These are phyloP conservation scores for Forbesichthys papilliferus DNA, from an alignment of 2,113 vertebrate species.

Conservation along the genomic window DNA sequence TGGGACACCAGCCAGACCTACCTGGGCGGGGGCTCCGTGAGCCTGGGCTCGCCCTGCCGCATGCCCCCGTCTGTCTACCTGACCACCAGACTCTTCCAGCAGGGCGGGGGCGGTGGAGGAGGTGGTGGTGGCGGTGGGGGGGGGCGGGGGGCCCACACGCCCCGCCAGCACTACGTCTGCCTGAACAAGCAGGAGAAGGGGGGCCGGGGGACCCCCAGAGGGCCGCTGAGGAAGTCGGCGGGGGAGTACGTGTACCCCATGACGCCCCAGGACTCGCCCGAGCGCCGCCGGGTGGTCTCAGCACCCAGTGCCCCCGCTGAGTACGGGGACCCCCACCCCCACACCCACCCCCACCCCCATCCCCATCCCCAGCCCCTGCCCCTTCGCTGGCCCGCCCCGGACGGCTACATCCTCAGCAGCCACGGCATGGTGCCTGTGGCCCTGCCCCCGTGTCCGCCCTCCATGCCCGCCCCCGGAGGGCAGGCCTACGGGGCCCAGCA, in stretches of 20 bases:
- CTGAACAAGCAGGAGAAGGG: conserved; percentile 77
- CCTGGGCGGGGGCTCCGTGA: conserved; percentile 73
- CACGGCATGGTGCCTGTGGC: conserved; percentile 74
- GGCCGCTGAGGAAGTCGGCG: conserved; percentile 78
- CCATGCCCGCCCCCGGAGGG: conserved; percentile 56
- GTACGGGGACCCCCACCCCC: conserved; percentile 66
- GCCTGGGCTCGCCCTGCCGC: conserved; percentile 71
- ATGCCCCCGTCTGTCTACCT: conserved; percentile 77
- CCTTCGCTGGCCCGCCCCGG: conserved; percentile 82
- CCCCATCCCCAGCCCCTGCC: conserved; percentile 42
- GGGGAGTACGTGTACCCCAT: conserved; percentile 83
- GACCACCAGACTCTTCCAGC: conserved; percentile 79
- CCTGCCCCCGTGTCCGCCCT: conserved; percentile 47
- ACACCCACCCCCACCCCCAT: too few relatives aligned
- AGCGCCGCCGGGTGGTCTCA: conserved; percentile 89
- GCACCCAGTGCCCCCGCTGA: conserved; percentile 83
- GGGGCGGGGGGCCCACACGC: conserved; percentile 62
- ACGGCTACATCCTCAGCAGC: conserved; percentile 87
- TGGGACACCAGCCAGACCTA: conserved; percentile 93
- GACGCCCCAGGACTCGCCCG: conserved; percentile 87
- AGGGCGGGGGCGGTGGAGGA: conserved; percentile 63
- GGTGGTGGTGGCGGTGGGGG: conserved; percentile 60
- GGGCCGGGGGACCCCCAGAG: conserved; percentile 63
- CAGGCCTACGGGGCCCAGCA: conserved; percentile 72
- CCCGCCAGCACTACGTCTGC: conserved; percentile 79